Percentiles rank a stretch among this genome's conserved stretches.
phyloP scores from a whole-genome alignment of 2,797 vertebrate species.

The Bucorvus abyssinicus region DNA sequence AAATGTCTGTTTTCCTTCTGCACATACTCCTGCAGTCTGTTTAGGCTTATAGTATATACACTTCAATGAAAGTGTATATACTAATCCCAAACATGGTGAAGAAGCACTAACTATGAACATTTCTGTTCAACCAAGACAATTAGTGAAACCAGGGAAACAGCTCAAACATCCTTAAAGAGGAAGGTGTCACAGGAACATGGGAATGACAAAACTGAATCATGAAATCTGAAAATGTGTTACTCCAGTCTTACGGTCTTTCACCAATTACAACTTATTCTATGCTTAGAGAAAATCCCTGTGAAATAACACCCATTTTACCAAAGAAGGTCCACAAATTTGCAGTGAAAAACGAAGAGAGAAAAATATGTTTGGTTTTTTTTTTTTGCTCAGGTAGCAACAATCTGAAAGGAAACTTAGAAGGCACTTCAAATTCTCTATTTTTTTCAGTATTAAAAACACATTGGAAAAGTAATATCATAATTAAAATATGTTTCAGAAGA shows the following conservation, averaged over 20 bases:
- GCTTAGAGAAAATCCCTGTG: neutral
- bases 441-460: neutral
- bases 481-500: neutral
- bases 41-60: neutral
- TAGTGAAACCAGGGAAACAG: neutral
- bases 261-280: neutral
- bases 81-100: neutral
- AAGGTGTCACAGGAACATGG: neutral
- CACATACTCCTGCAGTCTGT: neutral
- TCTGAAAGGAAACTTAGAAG: neutral
- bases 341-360: neutral
- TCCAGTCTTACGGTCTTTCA: neutral
- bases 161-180: neutral
- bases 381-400: neutral
- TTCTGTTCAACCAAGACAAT: neutral
- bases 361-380: neutral
- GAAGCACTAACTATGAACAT: neutral
- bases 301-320: neutral
- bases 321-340: neutral
- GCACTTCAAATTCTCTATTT: neutral
- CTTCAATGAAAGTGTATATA: neutral
- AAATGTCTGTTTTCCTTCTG: neutral
- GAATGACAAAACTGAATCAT: neutral
- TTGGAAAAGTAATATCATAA: neutral
- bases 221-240: neutral